These are phyloP conservation scores for Meandrina meandrites DNA, from an alignment of 92 coral and sea anemone genomes.

Conservation along the genomic window DNA sequence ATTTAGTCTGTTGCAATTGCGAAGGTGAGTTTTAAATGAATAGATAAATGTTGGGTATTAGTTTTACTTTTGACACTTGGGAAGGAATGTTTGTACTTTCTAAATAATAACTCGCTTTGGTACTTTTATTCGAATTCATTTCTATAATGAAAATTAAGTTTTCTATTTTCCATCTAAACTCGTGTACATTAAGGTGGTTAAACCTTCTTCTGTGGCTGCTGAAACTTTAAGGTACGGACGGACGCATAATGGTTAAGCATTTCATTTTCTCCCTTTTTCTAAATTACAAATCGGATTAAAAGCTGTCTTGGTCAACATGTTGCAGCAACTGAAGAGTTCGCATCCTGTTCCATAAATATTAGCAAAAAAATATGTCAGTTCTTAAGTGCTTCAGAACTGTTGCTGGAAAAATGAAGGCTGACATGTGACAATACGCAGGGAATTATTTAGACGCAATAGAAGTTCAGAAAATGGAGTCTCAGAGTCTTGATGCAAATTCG, in stretches of 20 bases:
- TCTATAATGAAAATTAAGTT: not conserved
- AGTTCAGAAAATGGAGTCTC: too few species aligned
- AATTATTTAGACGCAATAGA: too few species aligned
- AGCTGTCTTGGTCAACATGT: not conserved
- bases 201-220: not conserved
- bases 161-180: too few species aligned
- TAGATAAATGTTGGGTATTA: not conserved
- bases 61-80: not conserved
- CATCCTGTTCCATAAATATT: not conserved
- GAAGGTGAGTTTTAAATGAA: not conserved
- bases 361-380: not conserved
- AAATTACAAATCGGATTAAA: not conserved
- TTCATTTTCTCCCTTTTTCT: not conserved
- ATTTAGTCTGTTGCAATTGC: not conserved
- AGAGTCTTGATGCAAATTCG: too few species aligned
- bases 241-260: not conserved
- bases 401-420: too few species aligned
- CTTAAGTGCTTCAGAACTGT: too few species aligned
- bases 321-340: not conserved
- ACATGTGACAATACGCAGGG: too few species aligned
- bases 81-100: not conserved
- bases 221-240: not conserved
- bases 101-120: not conserved
- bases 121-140: not conserved
- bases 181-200: not conserved